Evolutionary conservation across 2,113 vertebrate species (phyloP).

Genomic region (Pan troglodytes): DNA sequence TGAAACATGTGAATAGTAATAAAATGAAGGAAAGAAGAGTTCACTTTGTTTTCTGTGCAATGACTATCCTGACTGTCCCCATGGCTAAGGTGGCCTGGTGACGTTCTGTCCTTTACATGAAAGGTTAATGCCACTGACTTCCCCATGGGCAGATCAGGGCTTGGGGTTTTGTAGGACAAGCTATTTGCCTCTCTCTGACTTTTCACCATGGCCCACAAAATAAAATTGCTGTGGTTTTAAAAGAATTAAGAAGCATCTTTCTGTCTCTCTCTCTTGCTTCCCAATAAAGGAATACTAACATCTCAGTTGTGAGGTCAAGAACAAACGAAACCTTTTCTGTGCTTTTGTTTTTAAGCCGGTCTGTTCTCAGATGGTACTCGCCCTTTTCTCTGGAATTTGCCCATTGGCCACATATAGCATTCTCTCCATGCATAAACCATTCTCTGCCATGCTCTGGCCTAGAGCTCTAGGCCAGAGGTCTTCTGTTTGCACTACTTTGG

Average conservation of each 20-base stretch:
- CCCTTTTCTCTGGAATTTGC: not conserved
- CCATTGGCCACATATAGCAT: fast-evolving
- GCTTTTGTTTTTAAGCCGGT: not conserved
- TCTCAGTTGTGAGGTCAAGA: not conserved
- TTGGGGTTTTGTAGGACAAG: not conserved
- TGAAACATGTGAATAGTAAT: constrained; percentile 72
- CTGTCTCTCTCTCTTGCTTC: not conserved
- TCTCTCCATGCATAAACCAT: not conserved
- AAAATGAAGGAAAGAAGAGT: constrained; percentile 60
- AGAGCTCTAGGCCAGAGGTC: not conserved
- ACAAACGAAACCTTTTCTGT: not conserved
- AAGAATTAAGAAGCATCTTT: not conserved
- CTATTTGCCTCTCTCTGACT: not conserved
- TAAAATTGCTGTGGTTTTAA: not conserved
- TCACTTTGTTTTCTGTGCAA: constrained; percentile 35
- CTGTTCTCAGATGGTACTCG: not conserved
- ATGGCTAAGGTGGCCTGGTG: not conserved
- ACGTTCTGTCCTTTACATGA: not conserved
- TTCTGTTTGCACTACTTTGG: not conserved
- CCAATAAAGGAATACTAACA: not conserved
- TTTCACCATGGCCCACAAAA: not conserved
- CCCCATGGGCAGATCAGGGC: not conserved
- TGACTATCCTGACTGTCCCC: not conserved
- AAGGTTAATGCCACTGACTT: not conserved
- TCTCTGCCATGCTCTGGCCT: not conserved